Evolutionary conservation across 2,797 vertebrate genomes (phyloP).

Genomic region (Urophycis tenuis): DNA sequence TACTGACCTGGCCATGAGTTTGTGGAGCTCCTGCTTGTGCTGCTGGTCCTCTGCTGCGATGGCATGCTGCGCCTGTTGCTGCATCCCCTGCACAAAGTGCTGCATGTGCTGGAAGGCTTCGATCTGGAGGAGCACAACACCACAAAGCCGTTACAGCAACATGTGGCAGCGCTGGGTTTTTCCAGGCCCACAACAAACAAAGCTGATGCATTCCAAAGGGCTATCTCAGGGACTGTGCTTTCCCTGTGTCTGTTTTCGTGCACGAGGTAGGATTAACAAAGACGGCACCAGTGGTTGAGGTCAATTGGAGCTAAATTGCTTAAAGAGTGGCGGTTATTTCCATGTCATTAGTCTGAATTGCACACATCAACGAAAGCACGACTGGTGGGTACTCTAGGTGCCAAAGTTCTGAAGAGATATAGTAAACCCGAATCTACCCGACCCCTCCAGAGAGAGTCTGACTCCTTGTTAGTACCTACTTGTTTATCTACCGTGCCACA

Average conservation of each 20-base stretch:
- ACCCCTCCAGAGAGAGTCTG: background rate
- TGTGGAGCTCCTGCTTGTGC: constrained; percentile 94
- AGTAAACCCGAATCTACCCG: background rate
- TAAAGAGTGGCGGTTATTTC: background rate
- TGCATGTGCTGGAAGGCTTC: constrained; percentile 99
- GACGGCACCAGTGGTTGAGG: background rate
- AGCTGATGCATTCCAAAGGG: background rate
- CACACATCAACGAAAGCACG: background rate
- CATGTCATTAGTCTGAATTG: background rate
- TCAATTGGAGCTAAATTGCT: background rate
- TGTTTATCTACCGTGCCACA: background rate
- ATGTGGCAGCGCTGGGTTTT: background rate
- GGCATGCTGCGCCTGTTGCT: constrained; percentile 93
- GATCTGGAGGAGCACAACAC: constrained; percentile 66
- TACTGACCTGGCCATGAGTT: constrained; percentile 92
- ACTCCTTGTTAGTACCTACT: background rate
- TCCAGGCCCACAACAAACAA: background rate
- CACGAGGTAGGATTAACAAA: background rate
- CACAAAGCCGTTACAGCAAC: background rate
- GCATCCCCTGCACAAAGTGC: constrained; percentile 94
- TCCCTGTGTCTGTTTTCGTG: background rate
- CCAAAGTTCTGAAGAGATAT: background rate
- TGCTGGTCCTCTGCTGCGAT: constrained; percentile 91
- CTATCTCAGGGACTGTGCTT: background rate
- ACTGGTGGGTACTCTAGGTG: background rate